Conservation (phyloP, 2,888 invertebrate species). For the Acrocyrtus sp. region DNA sequence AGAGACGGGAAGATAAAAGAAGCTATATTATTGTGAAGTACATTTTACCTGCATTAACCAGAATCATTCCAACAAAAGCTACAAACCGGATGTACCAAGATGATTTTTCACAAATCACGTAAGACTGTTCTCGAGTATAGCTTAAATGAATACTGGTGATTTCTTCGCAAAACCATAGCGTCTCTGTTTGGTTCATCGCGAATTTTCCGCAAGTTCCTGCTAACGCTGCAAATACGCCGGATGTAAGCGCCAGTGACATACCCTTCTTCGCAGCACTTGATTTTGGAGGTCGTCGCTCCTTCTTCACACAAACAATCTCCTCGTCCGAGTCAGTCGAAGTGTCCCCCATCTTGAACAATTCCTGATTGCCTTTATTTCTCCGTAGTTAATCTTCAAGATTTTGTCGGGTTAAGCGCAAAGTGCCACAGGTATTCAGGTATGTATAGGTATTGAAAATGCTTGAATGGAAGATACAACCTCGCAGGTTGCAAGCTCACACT, state of each 20-base stretch:
- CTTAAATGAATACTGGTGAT: constrained; percentile 42
- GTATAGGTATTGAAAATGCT: too few relatives aligned
- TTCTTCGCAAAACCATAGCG: constrained; percentile 64
- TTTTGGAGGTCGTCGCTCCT: constrained; percentile 5
- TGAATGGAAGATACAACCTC: too few relatives aligned
- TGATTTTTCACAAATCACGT: constrained; percentile 57
- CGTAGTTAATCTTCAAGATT: too few relatives aligned
- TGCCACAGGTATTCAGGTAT: too few relatives aligned
- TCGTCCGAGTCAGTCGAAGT: constrained; percentile 25
- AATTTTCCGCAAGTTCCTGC: constrained; percentile 67
- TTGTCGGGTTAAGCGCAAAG: too few relatives aligned
- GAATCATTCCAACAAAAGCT: constrained; percentile 66
- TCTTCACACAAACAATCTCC: constrained; percentile 9
- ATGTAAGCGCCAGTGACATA: constrained; percentile 65
- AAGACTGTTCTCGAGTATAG: constrained; percentile 49
- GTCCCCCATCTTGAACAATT: too few relatives aligned
- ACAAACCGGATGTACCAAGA: constrained; percentile 64
- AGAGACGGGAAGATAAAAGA: too few relatives aligned
- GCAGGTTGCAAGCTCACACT: too few relatives aligned
- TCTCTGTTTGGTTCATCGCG: constrained; percentile 65
- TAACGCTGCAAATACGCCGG: constrained; percentile 66
- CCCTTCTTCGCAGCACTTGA: constrained; percentile 59
- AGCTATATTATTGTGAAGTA: too few relatives aligned
- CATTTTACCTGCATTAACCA: too few relatives aligned
- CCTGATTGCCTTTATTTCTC: too few relatives aligned